These are phyloP conservation scores for Bradypodion pumilum DNA, from an alignment of 2,797 vertebrate genomes.

Conservation along the genomic window DNA sequence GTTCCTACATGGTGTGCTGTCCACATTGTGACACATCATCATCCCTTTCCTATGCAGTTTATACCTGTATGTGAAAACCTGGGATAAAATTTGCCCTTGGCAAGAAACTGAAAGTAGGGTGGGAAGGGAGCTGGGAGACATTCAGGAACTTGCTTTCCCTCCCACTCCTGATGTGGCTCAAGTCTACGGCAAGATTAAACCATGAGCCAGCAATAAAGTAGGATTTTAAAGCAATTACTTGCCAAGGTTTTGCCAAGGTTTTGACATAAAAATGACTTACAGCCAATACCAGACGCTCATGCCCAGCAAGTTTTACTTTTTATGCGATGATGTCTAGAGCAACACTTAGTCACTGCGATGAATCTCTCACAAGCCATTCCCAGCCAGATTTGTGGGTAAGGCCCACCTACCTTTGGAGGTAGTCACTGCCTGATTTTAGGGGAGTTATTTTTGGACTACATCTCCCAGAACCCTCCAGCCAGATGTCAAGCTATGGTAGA, in stretches of 20 bases:
- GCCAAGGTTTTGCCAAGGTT: constrained; percentile 34
- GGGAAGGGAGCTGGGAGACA: neutral
- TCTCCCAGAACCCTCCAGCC: too few species aligned
- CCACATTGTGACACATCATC: too few species aligned
- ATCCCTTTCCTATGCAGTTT: too few species aligned
- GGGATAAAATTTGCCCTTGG: neutral
- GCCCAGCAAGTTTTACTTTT: neutral
- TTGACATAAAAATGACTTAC: constrained; percentile 32
- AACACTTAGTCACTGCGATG: neutral
- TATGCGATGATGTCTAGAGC: neutral
- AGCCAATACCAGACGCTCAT: neutral
- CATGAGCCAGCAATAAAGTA: constrained; percentile 30
- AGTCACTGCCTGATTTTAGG: too few species aligned
- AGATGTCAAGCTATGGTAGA: too few species aligned
- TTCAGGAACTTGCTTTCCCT: neutral
- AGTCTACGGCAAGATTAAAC: constrained; percentile 19
- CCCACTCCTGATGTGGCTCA: neutral
- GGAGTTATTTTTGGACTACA: too few species aligned
- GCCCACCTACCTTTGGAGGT: too few species aligned
- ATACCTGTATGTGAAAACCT: neutral
- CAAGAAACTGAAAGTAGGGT: neutral
- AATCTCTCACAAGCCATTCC: neutral
- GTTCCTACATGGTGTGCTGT: neutral
- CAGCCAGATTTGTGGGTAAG: too few species aligned
- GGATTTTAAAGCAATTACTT: constrained; percentile 42